Conservation (phyloP, 2,888 invertebrate species). For the Sialis fuliginosa region DNA sequence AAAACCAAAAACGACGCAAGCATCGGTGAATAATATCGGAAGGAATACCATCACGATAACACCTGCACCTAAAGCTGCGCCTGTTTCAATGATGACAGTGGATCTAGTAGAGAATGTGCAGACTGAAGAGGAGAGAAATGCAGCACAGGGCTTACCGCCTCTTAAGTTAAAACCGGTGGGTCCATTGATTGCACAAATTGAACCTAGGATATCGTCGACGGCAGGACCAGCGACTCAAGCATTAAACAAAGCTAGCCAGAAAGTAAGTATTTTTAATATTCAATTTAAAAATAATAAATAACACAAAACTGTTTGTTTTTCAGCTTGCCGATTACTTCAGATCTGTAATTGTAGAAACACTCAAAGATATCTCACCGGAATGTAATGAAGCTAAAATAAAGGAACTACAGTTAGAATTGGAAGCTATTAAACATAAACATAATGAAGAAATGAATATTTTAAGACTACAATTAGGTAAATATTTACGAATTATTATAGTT, state of each 20-base stretch:
- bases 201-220: conserved; percentile 26
- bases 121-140: conserved; percentile 2
- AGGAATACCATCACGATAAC: neutral
- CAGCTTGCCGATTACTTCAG: conserved; percentile 54
- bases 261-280: conserved; percentile 24
- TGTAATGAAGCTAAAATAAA: conserved; percentile 39
- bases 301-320: conserved; percentile 8
- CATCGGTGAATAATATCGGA: neutral
- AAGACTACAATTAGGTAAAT: conserved; percentile 28
- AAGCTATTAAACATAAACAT: conserved; percentile 51
- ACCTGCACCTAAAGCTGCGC: neutral
- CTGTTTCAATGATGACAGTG: neutral
- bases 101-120: neutral
- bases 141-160: conserved; percentile 18
- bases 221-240: conserved; percentile 38
- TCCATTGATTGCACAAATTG: conserved; percentile 20
- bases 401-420: conserved; percentile 45
- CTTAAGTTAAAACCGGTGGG: conserved; percentile 28
- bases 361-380: conserved; percentile 39
- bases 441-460: conserved; percentile 55
- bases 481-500: conserved; percentile 11
- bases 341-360: conserved; percentile 45
- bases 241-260: conserved; percentile 38
- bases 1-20: neutral
- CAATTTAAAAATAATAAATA: neutral